Conservation (phyloP, 2,888 invertebrate genomes). For the Arctia plantaginis region DNA sequence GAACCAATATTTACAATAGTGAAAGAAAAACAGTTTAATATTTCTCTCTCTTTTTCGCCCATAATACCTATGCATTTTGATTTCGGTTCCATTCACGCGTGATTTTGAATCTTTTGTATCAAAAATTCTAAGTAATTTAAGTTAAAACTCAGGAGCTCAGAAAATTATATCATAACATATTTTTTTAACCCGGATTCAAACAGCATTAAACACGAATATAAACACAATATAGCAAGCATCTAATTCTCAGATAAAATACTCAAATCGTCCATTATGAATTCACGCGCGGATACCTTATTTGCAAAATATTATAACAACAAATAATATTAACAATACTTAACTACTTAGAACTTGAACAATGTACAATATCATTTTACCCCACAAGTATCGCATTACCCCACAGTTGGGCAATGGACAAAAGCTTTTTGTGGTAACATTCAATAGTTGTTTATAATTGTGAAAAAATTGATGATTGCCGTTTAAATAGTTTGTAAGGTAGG, state of each 20-base stretch:
- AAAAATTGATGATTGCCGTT: slow-evolving; percentile 14
- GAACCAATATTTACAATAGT: no score
- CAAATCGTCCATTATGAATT: slow-evolving; percentile 33
- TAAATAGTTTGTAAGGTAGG: slow-evolving; percentile 16
- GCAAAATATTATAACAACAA: slow-evolving; percentile 62
- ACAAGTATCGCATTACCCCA: slow-evolving; percentile 39
- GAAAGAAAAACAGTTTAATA: no score
- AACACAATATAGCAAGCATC: background rate
- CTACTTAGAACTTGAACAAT: slow-evolving; percentile 37
- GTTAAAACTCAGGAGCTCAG: background rate
- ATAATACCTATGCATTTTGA: no score
- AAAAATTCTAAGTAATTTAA: background rate
- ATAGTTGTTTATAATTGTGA: slow-evolving; percentile 21
- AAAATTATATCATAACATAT: background rate
- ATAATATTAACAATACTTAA: slow-evolving; percentile 32
- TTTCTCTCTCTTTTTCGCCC: no score
- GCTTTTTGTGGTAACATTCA: slow-evolving; percentile 34
- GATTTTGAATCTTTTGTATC: background rate
- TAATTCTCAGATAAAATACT: slow-evolving; percentile 17
- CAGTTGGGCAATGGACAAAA: slow-evolving; percentile 31
- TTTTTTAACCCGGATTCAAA: slow-evolving; percentile 1
- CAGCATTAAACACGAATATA: slow-evolving; percentile 7
- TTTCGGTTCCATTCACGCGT: background rate
- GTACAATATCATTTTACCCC: slow-evolving; percentile 55
- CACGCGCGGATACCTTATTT: slow-evolving; percentile 59